Conservation (phyloP, 2,888 invertebrate species). For the Lasioglossum oenotherae region DNA sequence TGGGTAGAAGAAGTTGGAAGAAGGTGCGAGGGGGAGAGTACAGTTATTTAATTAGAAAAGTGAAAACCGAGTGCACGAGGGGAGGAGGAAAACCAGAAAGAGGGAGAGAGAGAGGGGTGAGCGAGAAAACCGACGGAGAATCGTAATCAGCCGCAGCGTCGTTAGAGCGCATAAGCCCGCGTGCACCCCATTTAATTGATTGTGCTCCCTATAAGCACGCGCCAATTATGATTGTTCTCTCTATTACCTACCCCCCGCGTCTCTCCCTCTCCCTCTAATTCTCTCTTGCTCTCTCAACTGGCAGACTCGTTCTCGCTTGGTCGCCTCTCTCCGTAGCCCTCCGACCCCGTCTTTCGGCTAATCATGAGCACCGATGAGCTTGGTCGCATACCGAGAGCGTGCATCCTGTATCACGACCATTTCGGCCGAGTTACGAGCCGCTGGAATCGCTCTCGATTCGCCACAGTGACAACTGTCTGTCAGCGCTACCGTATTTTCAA, state of each 20-base stretch:
- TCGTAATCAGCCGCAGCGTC: slow-evolving; percentile 37
- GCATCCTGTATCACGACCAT: slow-evolving; percentile 51
- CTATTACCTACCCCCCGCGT: slow-evolving; percentile 30
- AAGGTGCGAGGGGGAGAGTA: neutral
- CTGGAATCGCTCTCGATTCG: neutral
- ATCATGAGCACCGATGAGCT: slow-evolving; percentile 58
- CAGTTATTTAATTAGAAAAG: slow-evolving; percentile 12
- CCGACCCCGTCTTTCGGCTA: slow-evolving; percentile 47
- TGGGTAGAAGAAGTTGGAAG: neutral
- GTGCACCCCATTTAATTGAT: slow-evolving; percentile 64
- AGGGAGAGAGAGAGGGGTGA: neutral
- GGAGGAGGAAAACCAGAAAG: neutral
- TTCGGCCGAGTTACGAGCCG: slow-evolving; percentile 49
- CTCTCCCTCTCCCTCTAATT: neutral
- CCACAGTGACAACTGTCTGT: neutral
- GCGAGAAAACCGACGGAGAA: slow-evolving; percentile 20
- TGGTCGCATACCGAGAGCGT: slow-evolving; percentile 47
- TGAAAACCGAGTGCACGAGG: neutral
- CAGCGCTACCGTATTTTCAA: neutral
- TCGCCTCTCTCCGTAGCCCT: slow-evolving; percentile 9
- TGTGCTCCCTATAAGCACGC: slow-evolving; percentile 56
- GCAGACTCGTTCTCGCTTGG: slow-evolving; percentile 16
- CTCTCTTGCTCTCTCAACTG: neutral
- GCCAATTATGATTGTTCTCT: slow-evolving; percentile 67
- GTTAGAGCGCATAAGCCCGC: slow-evolving; percentile 25